Evolutionary conservation across 1,140 invertebrate species (phyloP).

Genomic region (Adelges cooleyi): DNA sequence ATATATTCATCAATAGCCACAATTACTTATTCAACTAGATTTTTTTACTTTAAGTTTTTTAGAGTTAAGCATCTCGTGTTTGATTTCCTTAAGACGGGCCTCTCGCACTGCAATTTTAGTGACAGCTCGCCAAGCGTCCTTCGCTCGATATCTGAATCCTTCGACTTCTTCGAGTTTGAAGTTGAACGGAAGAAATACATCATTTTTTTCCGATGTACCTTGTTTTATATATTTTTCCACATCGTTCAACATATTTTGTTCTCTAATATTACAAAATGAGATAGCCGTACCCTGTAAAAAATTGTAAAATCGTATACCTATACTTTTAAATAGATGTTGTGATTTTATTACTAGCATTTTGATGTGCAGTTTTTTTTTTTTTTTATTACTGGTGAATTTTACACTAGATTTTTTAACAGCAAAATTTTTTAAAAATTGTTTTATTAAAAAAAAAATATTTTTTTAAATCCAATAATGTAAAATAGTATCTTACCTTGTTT

Average conservation of each 20-base stretch:
- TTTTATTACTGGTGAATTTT: not conserved
- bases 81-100: constrained; percentile 90
- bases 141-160: constrained; percentile 84
- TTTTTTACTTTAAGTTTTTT: constrained; percentile 69
- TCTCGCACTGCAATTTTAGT: constrained; percentile 85
- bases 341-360: not conserved
- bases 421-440: not conserved
- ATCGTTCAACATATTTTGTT: constrained; percentile 58
- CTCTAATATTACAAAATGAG: constrained; percentile 79
- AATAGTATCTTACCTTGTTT: constrained; percentile 50
- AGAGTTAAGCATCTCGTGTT: constrained; percentile 84
- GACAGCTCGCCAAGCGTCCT: constrained; percentile 87
- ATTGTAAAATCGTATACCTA: constrained; percentile 18
- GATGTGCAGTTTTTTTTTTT: not conserved
- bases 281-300: constrained; percentile 70
- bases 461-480: not conserved
- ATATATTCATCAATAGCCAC: not conserved
- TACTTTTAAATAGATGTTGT: too few species aligned
- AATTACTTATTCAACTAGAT: not conserved
- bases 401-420: not conserved
- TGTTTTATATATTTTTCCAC: constrained; percentile 63
- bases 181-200: constrained; percentile 56
- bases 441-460: not conserved
- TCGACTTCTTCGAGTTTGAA: constrained; percentile 93
- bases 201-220: constrained; percentile 43